These are phyloP conservation scores for Lampropteryx suffumata DNA, from an alignment of 2,888 invertebrate species.

Conservation along the genomic window DNA sequence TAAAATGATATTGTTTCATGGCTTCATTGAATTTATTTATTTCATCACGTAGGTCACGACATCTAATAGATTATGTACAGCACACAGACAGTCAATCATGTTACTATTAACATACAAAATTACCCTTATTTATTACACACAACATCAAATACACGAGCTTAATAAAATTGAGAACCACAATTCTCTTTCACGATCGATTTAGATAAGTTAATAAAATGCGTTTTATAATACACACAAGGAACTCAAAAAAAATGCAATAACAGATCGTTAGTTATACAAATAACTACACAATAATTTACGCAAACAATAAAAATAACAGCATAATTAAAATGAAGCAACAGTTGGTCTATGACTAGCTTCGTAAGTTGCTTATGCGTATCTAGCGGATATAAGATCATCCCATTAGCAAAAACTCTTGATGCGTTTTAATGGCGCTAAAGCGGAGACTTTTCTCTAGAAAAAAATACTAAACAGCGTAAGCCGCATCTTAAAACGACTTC, in stretches of 20 bases:
- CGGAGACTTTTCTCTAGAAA: too few species aligned
- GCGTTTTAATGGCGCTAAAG: too few species aligned
- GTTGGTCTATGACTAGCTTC: conserved; percentile 35
- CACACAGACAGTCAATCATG: conserved; percentile 12
- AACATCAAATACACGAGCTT: conserved; percentile 2
- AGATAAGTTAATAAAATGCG: conserved; percentile 7
- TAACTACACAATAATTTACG: conserved; percentile 18
- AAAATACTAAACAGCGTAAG: too few species aligned
- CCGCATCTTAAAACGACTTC: too few species aligned
- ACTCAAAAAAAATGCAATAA: conserved; percentile 36
- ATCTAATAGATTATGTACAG: conserved; percentile 25
- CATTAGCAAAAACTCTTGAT: too few species aligned
- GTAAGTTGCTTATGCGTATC: conserved; percentile 2
- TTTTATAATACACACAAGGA: conserved; percentile 3
- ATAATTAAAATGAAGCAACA: conserved; percentile 25
- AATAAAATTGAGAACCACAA: conserved; percentile 2
- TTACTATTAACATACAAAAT: conserved; percentile 18
- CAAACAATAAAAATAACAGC: conserved; percentile 20
- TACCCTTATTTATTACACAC: conserved; percentile 18
- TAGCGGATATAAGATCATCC: not conserved
- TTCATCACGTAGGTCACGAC: conserved; percentile 32
- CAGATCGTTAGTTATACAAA: conserved; percentile 17
- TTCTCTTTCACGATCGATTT: not conserved
- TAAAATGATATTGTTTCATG: conserved; percentile 43
- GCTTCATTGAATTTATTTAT: conserved; percentile 37